A percentile compares a stretch with the other conserved stretches of the same genome.
phyloP scores from a whole-genome alignment of 2,888 invertebrate species.

The Drosophila rubida region DNA sequence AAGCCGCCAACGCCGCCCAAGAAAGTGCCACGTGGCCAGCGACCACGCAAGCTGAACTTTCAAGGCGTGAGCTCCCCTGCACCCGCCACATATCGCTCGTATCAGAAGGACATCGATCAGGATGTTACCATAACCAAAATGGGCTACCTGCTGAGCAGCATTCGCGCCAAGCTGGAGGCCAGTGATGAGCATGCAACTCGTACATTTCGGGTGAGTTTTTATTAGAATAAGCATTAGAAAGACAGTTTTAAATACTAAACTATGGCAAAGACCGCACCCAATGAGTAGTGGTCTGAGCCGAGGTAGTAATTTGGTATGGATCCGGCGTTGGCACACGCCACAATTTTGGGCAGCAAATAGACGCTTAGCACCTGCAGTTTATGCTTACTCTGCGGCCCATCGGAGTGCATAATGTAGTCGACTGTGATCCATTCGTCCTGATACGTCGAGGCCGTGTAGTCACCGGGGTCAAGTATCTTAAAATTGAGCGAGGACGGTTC shows the following conservation, averaged over 20 bases:
- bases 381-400: conserved; percentile 83
- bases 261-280: conserved; percentile 89
- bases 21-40: conserved; percentile 51
- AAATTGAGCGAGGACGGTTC: conserved; percentile 39
- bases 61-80: conserved; percentile 42
- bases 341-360: conserved; percentile 88
- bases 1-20: conserved; percentile 77
- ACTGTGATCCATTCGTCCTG: conserved; percentile 92
- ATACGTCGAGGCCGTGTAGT: conserved; percentile 87
- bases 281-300: conserved; percentile 94
- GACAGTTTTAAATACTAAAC: conserved; percentile 4
- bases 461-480: conserved; percentile 52
- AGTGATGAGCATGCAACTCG: conserved; percentile 76
- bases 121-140: conserved; percentile 83
- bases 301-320: conserved; percentile 90
- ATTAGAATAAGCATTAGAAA: neutral
- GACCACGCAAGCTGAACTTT: conserved; percentile 75
- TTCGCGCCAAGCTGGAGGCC: conserved; percentile 81
- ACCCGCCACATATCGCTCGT: conserved; percentile 82
- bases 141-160: conserved; percentile 82
- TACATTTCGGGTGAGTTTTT: conserved; percentile 79
- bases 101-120: conserved; percentile 81
- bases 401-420: conserved; percentile 94
- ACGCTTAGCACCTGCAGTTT: conserved; percentile 85
- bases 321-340: conserved; percentile 87